These are phyloP conservation scores for Xanthia togata DNA, from an alignment of 2,888 invertebrate species.

Conservation along the genomic window DNA sequence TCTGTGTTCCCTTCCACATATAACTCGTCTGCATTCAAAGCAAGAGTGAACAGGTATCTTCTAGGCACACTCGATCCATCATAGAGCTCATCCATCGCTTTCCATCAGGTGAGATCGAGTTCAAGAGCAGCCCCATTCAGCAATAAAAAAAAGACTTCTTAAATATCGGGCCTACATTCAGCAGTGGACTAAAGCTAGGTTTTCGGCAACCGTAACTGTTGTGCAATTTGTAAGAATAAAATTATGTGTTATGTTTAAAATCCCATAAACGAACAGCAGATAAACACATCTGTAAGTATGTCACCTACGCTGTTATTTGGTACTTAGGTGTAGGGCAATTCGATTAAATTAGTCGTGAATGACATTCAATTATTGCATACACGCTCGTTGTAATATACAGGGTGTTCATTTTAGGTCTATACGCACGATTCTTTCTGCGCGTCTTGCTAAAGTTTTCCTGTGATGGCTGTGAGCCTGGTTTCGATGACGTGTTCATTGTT, in stretches of 20 bases:
- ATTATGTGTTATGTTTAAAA: neutral
- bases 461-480: neutral
- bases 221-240: neutral
- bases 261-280: conserved; percentile 1
- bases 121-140: too few species aligned
- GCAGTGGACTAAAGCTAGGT: neutral
- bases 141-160: too few species aligned
- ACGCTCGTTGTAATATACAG: conserved; percentile 46
- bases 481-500: neutral
- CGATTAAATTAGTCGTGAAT: conserved; percentile 67
- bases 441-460: neutral
- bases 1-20: too few species aligned
- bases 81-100: too few species aligned
- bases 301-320: conserved; percentile 51
- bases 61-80: too few species aligned
- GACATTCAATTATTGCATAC: conserved; percentile 66
- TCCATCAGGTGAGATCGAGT: too few species aligned
- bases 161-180: neutral
- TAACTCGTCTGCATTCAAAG: too few species aligned
- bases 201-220: neutral
- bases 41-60: too few species aligned
- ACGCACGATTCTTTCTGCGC: neutral
- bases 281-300: conserved; percentile 52
- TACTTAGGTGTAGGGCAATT: conserved; percentile 65
- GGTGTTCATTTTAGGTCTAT: neutral